Base-by-base conservation (phyloP, 2,113 vertebrate genomes). In the Sylvia atricapilla region DNA sequence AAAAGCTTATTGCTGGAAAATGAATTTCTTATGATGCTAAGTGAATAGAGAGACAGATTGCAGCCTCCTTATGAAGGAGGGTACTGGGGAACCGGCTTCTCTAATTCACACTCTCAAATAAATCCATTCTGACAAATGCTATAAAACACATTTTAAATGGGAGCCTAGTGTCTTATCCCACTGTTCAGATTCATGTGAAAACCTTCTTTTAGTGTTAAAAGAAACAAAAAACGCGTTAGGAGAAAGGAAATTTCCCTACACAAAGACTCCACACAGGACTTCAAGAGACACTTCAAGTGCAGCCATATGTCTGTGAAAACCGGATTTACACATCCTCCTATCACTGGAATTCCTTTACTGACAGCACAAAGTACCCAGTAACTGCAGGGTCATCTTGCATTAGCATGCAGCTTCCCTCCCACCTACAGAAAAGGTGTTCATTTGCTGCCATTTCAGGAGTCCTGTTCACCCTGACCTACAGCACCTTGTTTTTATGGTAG, bases 391-490 rank as follows among this genome's bases (percentile, higher is more conserved):
- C 43, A 47, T 37, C 35, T 50, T 44, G 39, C 55, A 66, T 13
- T 27, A 53, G 3, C 41, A 33, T 43, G 67, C 8, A 19, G 17
- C 12, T 30, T 69, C 17, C 30, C 30, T 86, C 69, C 21, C 59
- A 44, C 66, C 80, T 76, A 37, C 23, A 67, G 15, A 46, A 87
- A 87, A 92, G 92, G 33, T 47, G 3, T 70, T 74, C 81, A 56
- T 76, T 76, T 78, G 62, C 94, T 97, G 97, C 94, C 95, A 93
- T 73, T 97, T 75, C 89, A 92, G 95, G 85, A 78, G 21, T 33
- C 15, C 33, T 69, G 15, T 64, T 86, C 8, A 15, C 49, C 43
- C 23, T 15, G 10, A 47, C 20, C 28, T 12, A 21, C 27, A 85
- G 12, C 31, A 64, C n/a, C 23, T 15, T 23, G 24, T 14, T 59